Conservation (phyloP, 2,888 invertebrate species). For the Nasonia oneida region DNA sequence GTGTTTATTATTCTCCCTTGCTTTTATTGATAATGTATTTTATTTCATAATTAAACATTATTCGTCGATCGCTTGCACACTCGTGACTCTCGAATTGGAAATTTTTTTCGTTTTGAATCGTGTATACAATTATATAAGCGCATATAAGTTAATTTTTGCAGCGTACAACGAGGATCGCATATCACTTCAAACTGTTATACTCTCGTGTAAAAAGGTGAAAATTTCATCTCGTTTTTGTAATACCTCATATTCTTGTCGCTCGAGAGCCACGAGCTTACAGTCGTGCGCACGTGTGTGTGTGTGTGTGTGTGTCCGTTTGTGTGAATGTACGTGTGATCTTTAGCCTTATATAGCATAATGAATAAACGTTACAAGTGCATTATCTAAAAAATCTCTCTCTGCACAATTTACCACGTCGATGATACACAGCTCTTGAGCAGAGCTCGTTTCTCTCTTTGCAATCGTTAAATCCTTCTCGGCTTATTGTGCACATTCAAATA, state of each 20-base stretch:
- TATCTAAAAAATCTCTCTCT: conserved; percentile 77
- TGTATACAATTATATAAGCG: neutral
- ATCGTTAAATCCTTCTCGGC: conserved; percentile 69
- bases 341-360: conserved; percentile 66
- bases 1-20: conserved; percentile 25
- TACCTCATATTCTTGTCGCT: neutral
- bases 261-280: conserved; percentile 67
- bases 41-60: conserved; percentile 52
- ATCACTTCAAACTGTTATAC: neutral
- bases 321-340: conserved; percentile 59
- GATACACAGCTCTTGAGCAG: neutral
- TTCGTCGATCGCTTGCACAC: conserved; percentile 65
- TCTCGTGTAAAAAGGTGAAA: conserved; percentile 31
- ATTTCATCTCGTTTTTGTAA: neutral
- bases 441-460: neutral
- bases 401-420: neutral
- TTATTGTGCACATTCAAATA: conserved; percentile 72
- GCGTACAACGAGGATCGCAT: neutral
- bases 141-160: neutral
- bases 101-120: neutral
- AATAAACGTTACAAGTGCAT: conserved; percentile 77
- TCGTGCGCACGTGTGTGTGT: conserved; percentile 64
- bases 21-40: conserved; percentile 62
- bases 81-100: conserved; percentile 65
- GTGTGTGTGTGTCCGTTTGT: conserved; percentile 41